These are phyloP conservation scores for Caenorhabditis zanzibari DNA, from an alignment of 2,888 invertebrate genomes.

Conservation along the genomic window DNA sequence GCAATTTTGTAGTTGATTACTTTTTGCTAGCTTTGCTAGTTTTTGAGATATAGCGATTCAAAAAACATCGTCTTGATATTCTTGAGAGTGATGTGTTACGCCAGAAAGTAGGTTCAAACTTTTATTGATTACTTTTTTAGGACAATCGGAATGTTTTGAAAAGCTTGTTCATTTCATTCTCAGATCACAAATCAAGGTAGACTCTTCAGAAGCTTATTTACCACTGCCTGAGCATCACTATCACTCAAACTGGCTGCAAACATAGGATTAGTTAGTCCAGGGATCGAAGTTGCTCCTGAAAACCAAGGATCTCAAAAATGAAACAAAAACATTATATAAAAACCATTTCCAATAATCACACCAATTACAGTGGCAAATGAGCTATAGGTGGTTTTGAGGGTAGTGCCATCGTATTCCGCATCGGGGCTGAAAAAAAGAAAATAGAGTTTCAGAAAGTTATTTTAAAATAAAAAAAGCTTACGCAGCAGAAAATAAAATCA, in stretches of 20 bases:
- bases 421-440: background rate
- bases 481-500: constrained; percentile 36
- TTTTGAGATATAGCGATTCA: no score
- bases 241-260: background rate
- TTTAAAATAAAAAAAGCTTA: background rate
- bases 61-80: no score
- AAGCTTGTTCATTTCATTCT: no score
- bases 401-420: constrained; percentile 9
- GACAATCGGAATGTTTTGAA: no score
- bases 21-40: no score
- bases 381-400: background rate
- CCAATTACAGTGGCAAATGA: constrained; percentile 6
- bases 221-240: constrained; percentile 2
- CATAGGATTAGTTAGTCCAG: background rate
- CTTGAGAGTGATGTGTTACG: no score
- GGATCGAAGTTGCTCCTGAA: constrained; percentile 7
- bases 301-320: background rate
- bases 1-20: no score
- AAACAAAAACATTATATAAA: background rate
- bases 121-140: no score
- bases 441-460: background rate
- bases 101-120: no score
- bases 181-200: background rate
- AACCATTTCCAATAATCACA: background rate
- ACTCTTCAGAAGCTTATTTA: constrained; percentile 1